Conservation (phyloP, 2,797 vertebrate species). For the Melanotaenia parkinsoni region DNA sequence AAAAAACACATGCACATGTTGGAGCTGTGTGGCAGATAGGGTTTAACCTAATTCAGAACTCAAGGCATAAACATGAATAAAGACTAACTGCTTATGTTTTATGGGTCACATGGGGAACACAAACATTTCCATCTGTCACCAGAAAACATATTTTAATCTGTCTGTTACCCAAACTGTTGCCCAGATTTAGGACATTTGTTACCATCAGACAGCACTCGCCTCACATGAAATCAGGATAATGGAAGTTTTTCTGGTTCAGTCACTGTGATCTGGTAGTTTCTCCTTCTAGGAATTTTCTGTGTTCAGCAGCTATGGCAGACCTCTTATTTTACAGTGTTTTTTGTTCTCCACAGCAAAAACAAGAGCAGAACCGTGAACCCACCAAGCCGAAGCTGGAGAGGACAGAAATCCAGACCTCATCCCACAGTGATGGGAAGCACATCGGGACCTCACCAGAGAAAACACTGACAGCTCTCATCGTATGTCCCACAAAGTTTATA, state of each 20-base stretch:
- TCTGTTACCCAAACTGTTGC: conserved; percentile 80
- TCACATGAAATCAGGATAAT: conserved; percentile 76
- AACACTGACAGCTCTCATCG: conserved; percentile 66
- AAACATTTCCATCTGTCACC: conserved; percentile 62
- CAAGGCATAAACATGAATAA: conserved; percentile 26
- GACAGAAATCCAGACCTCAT: conserved; percentile 86
- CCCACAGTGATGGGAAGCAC: conserved; percentile 85
- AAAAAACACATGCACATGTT: not conserved
- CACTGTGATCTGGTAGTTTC: conserved; percentile 5
- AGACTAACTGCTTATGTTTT: conserved; percentile 25
- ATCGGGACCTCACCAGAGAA: conserved; percentile 83
- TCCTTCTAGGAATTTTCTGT: conserved; percentile 22
- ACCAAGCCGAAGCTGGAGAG: conserved; percentile 71
- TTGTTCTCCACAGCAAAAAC: conserved; percentile 66
- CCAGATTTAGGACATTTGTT: conserved; percentile 89
- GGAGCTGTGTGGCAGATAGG: conserved; percentile 3
- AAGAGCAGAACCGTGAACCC: conserved; percentile 71
- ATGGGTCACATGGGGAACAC: conserved; percentile 8
- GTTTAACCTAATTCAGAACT: conserved; percentile 47
- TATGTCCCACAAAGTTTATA: conserved; percentile 40
- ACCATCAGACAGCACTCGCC: conserved; percentile 77
- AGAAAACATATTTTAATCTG: conserved; percentile 57
- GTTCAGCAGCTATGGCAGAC: not conserved
- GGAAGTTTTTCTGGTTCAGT: conserved; percentile 39
- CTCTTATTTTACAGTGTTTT: not conserved